These are phyloP conservation scores for Daubentonia madagascariensis DNA, from an alignment of 2,113 vertebrate species.

Conservation along the genomic window DNA sequence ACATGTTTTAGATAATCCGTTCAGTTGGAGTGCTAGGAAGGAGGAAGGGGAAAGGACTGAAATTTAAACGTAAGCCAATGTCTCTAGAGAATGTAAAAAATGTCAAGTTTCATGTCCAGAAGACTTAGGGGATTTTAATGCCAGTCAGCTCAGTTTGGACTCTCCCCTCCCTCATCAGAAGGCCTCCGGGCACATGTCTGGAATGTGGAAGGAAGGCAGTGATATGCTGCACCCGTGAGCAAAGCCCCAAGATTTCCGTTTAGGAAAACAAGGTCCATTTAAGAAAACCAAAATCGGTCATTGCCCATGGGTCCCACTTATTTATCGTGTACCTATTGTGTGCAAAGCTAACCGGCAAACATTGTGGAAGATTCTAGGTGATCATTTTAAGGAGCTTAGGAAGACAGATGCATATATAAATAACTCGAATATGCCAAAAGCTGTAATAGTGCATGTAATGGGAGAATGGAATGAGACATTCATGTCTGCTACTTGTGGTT, in stretches of 20 bases:
- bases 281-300: neutral
- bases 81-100: neutral
- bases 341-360: neutral
- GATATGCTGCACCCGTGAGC: neutral
- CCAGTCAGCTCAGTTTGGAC: neutral
- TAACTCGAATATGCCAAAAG: neutral
- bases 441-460: neutral
- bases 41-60: neutral
- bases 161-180: neutral
- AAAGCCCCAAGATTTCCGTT: neutral
- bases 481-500: neutral
- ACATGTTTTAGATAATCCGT: neutral
- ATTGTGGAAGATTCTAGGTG: neutral
- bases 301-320: neutral
- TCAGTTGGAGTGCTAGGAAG: neutral
- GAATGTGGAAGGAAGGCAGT: neutral
- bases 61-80: neutral
- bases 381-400: neutral
- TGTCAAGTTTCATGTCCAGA: neutral
- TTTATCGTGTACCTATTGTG: neutral
- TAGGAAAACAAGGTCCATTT: neutral
- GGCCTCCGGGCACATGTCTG: neutral
- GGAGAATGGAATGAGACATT: neutral
- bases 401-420: neutral
- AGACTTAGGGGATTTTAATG: neutral